phyloP scores from a whole-genome alignment of 2,888 invertebrate species.

The Argynnis bischoffii region DNA sequence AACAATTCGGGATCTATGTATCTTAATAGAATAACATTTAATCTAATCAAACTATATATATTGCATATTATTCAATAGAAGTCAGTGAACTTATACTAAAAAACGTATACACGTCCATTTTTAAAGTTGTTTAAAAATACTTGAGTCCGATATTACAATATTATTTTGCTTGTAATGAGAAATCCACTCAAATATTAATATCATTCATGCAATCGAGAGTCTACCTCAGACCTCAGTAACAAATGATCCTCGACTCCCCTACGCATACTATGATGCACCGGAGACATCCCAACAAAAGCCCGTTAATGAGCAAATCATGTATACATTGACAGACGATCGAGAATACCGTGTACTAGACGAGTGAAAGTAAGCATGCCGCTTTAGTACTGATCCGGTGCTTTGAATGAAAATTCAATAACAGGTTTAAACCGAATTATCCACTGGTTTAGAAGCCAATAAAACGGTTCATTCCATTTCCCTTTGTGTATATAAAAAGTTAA shows the following conservation, averaged over 20 bases:
- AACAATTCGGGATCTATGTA: too few relatives aligned
- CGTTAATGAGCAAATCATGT: slow-evolving; percentile 77
- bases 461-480: too few relatives aligned
- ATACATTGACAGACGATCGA: slow-evolving; percentile 52
- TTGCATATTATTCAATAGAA: too few relatives aligned
- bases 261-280: slow-evolving; percentile 28
- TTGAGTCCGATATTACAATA: neutral
- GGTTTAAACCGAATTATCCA: neutral
- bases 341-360: slow-evolving; percentile 57
- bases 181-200: slow-evolving; percentile 15
- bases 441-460: too few relatives aligned
- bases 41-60: too few relatives aligned
- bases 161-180: neutral
- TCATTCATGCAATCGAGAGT: slow-evolving; percentile 2
- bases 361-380: slow-evolving; percentile 66
- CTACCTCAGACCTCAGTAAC: slow-evolving; percentile 7
- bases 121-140: too few relatives aligned
- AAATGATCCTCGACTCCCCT: slow-evolving; percentile 19
- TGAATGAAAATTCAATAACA: slow-evolving; percentile 1
- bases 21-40: too few relatives aligned
- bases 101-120: too few relatives aligned
- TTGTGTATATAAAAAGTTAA: too few relatives aligned
- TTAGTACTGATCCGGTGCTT: slow-evolving; percentile 39
- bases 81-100: too few relatives aligned
- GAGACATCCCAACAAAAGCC: slow-evolving; percentile 67